Evolutionary conservation across 2,113 vertebrate genomes (phyloP).

Genomic region (Carassius auratus): DNA sequence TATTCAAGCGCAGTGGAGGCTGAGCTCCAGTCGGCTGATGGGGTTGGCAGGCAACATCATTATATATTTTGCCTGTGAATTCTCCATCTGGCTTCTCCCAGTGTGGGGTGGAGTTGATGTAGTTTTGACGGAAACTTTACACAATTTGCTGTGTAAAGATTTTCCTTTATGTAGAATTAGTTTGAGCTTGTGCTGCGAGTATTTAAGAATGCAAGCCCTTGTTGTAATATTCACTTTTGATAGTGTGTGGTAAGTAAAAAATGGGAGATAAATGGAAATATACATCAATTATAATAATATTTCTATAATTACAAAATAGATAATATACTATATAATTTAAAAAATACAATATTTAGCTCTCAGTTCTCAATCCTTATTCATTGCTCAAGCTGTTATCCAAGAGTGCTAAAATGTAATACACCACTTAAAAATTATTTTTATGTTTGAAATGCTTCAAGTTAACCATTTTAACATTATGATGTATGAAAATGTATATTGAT

Average conservation of each 20-base stretch:
- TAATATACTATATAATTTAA: neutral
- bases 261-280: neutral
- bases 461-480: neutral
- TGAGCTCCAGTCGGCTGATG: neutral
- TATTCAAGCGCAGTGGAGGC: constrained; percentile 30
- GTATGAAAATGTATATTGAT: neutral
- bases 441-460: too few species aligned
- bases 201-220: neutral
- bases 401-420: neutral
- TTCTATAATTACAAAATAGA: neutral
- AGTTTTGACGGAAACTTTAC: constrained; percentile 12
- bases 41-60: constrained; percentile 28
- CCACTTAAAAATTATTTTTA: neutral
- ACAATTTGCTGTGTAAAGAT: constrained; percentile 17
- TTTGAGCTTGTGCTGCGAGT: neutral
- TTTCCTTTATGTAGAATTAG: constrained; percentile 12
- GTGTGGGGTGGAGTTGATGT: neutral
- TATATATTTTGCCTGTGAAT: constrained; percentile 22
- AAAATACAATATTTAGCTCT: neutral
- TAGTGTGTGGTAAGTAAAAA: neutral
- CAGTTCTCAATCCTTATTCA: neutral
- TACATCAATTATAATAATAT: neutral
- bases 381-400: neutral
- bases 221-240: neutral
- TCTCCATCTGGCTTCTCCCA: constrained; percentile 34